Evolutionary conservation across 2,888 invertebrate genomes (phyloP).

Genomic region (Eristalis pertinax): DNA sequence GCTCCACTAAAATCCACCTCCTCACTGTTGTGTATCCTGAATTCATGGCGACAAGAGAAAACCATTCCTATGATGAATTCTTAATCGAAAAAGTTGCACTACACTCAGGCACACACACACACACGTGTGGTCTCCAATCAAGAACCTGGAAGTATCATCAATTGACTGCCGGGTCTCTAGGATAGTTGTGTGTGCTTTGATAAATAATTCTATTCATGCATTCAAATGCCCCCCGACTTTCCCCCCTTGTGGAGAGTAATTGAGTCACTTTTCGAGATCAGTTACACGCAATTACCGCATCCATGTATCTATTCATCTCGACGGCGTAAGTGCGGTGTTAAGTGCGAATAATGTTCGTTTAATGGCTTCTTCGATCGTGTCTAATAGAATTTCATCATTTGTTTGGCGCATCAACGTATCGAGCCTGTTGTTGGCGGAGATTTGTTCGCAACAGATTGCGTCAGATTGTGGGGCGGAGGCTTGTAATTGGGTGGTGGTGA

Average conservation of each 20-base stretch:
- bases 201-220: not conserved
- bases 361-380: constrained; percentile 19
- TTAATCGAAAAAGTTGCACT: not conserved
- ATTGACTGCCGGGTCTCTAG: not conserved
- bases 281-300: not conserved
- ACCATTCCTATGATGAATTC: not conserved
- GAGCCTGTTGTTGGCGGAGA: not conserved
- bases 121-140: not conserved
- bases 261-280: not conserved
- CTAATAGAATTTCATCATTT: constrained; percentile 5
- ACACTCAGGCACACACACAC: not conserved
- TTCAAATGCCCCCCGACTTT: not conserved
- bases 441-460: not conserved
- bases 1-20: not conserved
- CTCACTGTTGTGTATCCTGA: constrained; percentile 16
- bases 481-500: not conserved
- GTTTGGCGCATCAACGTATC: not conserved
- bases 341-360: constrained; percentile 30
- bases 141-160: not conserved
- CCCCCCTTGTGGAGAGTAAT: not conserved
- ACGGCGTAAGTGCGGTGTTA: not conserved
- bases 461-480: not conserved
- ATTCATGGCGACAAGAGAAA: constrained; percentile 52
- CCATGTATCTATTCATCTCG: not conserved
- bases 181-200: not conserved